Base-by-base conservation (phyloP, 1,140 invertebrate species). In the Brachionus asplanchnoidis region DNA sequence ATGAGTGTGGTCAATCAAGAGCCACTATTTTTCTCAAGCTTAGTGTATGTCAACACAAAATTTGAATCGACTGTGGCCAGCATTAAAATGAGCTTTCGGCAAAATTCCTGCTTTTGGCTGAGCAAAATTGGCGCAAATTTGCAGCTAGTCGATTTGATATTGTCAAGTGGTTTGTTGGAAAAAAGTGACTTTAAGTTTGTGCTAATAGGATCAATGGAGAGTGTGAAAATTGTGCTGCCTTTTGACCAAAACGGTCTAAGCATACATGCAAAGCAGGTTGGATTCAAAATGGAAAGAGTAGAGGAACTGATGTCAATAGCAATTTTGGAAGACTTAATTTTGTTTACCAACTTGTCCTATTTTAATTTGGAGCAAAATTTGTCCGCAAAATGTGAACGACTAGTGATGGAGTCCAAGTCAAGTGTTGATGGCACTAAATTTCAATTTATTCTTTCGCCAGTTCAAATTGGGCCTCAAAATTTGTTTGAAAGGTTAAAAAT, bases 371-470 rank as follows among this genome's bases (percentile, higher is more conserved):
- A 77, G 3, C 20, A 53, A 12, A 9, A 50, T 50, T 46, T 77
- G 2, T 77, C 23, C 2, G 73, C 42, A 9, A 77, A 77, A 3
- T 50, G n/a, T 26, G 73, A 77, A 77, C 17, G 73, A 9, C 12
- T 77, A 1, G 20, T 77, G 4, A 9, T 77, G 9, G 73, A 77
- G 32, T 17, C 4, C 4, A 77, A 50, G 11, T 77, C 23, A 28
- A 50, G 28, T n/a, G 1, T 5, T 12, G 73, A 77, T 4, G 42
- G 14, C 9, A 77, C 42, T 14, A 46, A 50, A 50, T 12, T 53
- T 50, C 73, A 77, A n/a, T 77, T 77, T 77, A 77, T 77, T 23
- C 12, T 28, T 26, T 77, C 73, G 2, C 73, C 73, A 1, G 42
- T 77, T 77, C 42, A 50, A 50, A 77, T 77, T 26, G 73, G 73